Evolutionary conservation across 2,113 vertebrate genomes (phyloP), one percentile per base, ranked within the genome.

Genomic region (Mixornis gularis): DNA sequence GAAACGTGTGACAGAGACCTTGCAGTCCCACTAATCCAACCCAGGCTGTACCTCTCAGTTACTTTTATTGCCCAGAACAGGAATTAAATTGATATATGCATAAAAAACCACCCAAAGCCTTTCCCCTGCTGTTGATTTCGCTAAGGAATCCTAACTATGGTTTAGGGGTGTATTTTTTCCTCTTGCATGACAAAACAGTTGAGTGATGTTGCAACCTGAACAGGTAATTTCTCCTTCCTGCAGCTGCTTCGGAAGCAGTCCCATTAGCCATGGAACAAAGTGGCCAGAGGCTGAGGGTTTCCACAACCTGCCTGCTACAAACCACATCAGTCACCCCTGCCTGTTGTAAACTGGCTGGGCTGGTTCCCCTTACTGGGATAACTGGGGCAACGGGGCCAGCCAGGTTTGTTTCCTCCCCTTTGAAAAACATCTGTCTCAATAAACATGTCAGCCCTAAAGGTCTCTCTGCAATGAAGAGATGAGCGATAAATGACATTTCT

Each of bases 1-100:
- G 69, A 38, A 36, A 17, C 2, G 0, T 0, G 0, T 17, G 69
- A 46, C 49, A 59, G 55, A 13, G 27, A 13, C 27, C 32, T 40
- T n/a, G 16, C 26, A 21, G n/a, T 27, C 36, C 21, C 44, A 44
- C 40, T 56, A 4, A 81, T 24, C 52, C 16, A 48, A 24, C 14
- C 22, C 21, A 71, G 43, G 17, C 66, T 70, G 38, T 62, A 14
- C 62, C 38, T 55, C 64, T 21, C 44, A 1, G 30, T 49, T 43
- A 12, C 17, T 82, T 88, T 66, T 66, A 63, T 73, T 73, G 17
- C 43, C 34, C 83, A 73, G 38, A 44, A 16, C 3, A 16, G 30
- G 6, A 88, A 69, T 58, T 32, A 49, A 62, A 36, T 18, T 5
- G 29, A 79, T 22, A 49, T 49, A 7, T 0, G 18, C 13, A 25